Evolutionary conservation across 2,113 vertebrate species (phyloP), one percentile per base, ranked within the genome.

Genomic region (Brachypodius melanocephalos): DNA sequence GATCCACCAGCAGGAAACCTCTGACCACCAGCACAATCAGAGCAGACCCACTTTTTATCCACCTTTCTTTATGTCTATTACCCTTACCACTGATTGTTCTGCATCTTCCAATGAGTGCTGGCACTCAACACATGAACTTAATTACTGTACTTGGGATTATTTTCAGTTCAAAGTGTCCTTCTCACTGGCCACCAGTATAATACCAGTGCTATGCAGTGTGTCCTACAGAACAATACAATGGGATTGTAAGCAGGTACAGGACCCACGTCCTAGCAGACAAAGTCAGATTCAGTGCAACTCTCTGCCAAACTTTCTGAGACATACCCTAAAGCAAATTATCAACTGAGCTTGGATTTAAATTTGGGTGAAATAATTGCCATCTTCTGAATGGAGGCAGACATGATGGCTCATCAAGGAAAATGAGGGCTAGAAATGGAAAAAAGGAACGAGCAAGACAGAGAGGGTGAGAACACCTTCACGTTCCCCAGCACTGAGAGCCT

Each of bases 371-470:
- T 43, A 52, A 72, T 40, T 83, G 38, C 21, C 21, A 3, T 34
- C 17, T 68, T 73, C 34, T 2, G 1, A 66, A 69, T 2, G 22
- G 40, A 69, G 25, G 12, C 0, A 0, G 17, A 38, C 12, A 31
- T 24, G 19, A 28, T 45, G 12, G 32, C 11, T 71, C 61, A 24
- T 58, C 32, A 46, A 34, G 38, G 48, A 67, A 88, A 76, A 80
- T 11, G 15, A 81, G 26, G 26, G 8, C 22, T 17, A 67, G 43
- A 67, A 81, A 62, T 11, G 19, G 68, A 85, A 81, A 76, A 6
- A n/a, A 38, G 15, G 12, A 67, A 36, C 0, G 0, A 71, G 22
- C 3, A 20, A 38, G 13, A 75, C 1, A 4, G n/a, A 77, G 25
- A 46, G 31, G 26, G 12, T 77, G 34, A 52, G 43, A 88, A 67